These are phyloP conservation scores for Chiloscyllium punctatum DNA, from an alignment of 2,797 vertebrate genomes.

Conservation along the genomic window DNA sequence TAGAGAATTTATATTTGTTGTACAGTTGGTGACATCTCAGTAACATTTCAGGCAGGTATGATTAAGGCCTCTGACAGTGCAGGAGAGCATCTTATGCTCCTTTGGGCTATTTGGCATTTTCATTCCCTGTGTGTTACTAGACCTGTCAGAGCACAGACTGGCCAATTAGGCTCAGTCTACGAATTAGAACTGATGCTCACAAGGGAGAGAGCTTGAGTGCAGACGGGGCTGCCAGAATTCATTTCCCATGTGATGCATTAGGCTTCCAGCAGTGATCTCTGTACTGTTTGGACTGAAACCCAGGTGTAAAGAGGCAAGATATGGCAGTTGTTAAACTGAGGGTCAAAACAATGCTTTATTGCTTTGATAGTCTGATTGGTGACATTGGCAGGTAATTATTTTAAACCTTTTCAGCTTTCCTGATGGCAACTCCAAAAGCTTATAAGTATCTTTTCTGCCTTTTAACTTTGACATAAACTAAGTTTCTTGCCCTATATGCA, in stretches of 20 bases:
- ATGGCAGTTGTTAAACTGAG: background rate
- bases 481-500: background rate
- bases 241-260: conserved; percentile 21
- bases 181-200: background rate
- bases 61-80: conserved; percentile 21
- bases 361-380: background rate
- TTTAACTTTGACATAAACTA: background rate
- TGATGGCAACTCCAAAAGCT: background rate
- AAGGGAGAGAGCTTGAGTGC: background rate
- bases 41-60: background rate
- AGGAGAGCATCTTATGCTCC: background rate
- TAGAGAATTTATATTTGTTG: conserved; percentile 12
- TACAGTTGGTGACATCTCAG: conserved; percentile 16
- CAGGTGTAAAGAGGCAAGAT: background rate
- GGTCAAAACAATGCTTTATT: background rate
- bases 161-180: conserved; percentile 16
- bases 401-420: background rate
- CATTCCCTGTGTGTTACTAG: background rate
- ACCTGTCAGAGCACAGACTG: conserved; percentile 20
- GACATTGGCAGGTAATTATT: conserved; percentile 27
- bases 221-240: background rate
- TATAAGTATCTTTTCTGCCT: background rate
- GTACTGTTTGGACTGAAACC: background rate
- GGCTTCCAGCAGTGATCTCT: background rate
- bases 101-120: conserved; percentile 13